phyloP scores from a whole-genome alignment of 2,797 vertebrate species.

The Spinus olivaceus region DNA sequence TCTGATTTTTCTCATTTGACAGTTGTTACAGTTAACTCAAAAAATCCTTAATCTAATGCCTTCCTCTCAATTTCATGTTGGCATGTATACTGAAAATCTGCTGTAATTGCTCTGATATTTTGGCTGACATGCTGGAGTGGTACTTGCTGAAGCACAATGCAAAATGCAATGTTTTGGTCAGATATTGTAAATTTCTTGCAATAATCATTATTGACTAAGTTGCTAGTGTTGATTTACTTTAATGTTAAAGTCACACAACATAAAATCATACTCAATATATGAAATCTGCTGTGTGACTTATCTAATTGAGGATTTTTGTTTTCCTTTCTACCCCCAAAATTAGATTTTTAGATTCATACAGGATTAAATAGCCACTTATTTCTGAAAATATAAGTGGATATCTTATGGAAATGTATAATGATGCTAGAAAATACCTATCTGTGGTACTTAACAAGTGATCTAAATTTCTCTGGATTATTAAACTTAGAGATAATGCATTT shows the following conservation, averaged over 20 bases:
- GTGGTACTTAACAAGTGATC: neutral
- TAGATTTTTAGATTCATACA: neutral
- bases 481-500: neutral
- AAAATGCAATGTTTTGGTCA: neutral
- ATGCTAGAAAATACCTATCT: neutral
- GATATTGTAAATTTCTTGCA: neutral
- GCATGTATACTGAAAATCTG: neutral
- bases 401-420: neutral
- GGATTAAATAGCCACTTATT: neutral
- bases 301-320: neutral
- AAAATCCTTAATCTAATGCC: neutral
- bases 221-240: neutral
- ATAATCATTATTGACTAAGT: neutral
- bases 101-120: neutral
- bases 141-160: neutral
- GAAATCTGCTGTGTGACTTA: neutral
- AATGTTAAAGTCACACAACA: neutral
- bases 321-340: neutral
- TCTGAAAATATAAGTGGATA: neutral
- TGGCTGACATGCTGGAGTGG: neutral
- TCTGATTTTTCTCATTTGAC: neutral
- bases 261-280: neutral
- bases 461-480: neutral
- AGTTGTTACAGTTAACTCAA: neutral
- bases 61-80: neutral